Percentiles rank a stretch among this genome's conserved stretches.
phyloP scores from a whole-genome alignment of 2,113 vertebrate species.

The Peromyscus polionotus region DNA sequence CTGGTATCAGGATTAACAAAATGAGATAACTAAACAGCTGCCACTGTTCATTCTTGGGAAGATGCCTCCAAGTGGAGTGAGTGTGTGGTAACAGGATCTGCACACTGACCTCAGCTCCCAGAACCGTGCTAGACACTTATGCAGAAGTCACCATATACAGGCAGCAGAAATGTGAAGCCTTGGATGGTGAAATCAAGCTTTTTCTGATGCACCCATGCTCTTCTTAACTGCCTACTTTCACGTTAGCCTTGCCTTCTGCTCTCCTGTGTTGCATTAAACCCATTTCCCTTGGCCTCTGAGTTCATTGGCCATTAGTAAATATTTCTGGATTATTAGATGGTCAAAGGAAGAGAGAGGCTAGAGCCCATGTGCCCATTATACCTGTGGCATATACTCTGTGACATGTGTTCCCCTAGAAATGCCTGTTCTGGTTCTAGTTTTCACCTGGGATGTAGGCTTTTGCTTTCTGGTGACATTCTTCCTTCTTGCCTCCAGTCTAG shows the following conservation, averaged over 20 bases:
- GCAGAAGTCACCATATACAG: neutral
- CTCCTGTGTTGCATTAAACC: accelerated
- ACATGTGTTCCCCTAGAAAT: neutral
- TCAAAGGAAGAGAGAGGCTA: neutral
- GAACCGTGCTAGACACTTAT: neutral
- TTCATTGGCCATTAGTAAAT: neutral
- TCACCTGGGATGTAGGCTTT: neutral
- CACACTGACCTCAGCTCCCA: neutral
- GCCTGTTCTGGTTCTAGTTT: neutral
- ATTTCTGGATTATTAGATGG: neutral
- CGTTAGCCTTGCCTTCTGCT: neutral
- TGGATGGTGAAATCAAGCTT: neutral
- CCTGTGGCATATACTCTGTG: accelerated
- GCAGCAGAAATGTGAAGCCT: neutral
- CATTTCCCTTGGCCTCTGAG: neutral
- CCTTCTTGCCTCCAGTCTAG: neutral
- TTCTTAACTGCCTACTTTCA: neutral
- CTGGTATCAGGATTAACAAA: neutral
- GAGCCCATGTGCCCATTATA: neutral
- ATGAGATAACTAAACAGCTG: neutral
- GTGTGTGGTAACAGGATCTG: neutral
- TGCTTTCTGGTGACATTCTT: neutral
- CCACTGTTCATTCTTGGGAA: neutral
- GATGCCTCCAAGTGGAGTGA: neutral
- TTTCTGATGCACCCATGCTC: neutral